These are phyloP conservation scores for Pica pica DNA, from an alignment of 2,113 vertebrate genomes.

Conservation along the genomic window DNA sequence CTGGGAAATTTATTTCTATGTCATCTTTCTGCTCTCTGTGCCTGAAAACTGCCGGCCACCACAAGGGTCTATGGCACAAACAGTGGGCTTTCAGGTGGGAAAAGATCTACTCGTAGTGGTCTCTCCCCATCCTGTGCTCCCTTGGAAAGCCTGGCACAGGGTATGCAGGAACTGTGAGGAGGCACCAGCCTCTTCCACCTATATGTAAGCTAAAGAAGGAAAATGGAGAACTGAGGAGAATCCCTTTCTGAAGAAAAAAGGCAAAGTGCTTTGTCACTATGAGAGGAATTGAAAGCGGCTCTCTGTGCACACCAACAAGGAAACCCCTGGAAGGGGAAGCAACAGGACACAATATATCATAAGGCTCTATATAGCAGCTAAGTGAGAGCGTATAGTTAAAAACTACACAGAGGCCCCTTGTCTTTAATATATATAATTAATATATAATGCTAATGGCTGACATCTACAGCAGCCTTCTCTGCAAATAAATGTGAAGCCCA, in stretches of 20 bases:
- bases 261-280: constrained; percentile 25
- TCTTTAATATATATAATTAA: constrained; percentile 22
- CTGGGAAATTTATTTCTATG: background rate
- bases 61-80: background rate
- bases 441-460: background rate
- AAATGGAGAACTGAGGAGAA: background rate
- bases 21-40: background rate
- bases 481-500: constrained; percentile 7
- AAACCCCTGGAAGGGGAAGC: constrained; percentile 4
- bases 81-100: background rate
- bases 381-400: constrained; percentile 24
- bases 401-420: constrained; percentile 25
- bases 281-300: background rate
- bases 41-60: background rate
- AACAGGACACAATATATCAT: constrained; percentile 1
- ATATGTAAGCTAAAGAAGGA: background rate
- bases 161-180: background rate
- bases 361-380: constrained; percentile 53
- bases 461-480: background rate
- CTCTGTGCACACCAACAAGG: background rate
- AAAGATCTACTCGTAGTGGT: background rate
- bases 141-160: background rate
- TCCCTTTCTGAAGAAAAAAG: constrained; percentile 14
- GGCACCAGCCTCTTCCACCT: background rate
- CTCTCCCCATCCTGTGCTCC: background rate